These are phyloP conservation scores for Trissolcus brochymenae DNA, from an alignment of 2,888 invertebrate genomes.

Conservation along the genomic window DNA sequence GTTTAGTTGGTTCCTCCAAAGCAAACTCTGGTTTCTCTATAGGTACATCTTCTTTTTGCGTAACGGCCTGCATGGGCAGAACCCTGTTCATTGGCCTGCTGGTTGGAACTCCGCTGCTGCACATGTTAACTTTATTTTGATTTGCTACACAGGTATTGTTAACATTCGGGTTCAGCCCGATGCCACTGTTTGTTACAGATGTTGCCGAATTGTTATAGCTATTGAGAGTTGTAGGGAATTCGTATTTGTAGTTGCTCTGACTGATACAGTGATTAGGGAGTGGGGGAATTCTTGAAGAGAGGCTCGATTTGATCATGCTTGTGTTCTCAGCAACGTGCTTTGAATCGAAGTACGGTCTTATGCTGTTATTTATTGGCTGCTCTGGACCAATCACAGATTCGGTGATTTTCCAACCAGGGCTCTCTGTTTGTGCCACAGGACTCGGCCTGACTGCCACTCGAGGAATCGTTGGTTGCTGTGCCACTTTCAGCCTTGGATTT, in stretches of 20 bases:
- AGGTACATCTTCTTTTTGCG: constrained; percentile 77
- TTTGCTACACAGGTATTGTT: constrained; percentile 74
- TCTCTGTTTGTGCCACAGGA: constrained; percentile 66
- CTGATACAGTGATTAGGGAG: constrained; percentile 68
- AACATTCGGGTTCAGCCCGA: constrained; percentile 61
- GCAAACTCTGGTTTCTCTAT: constrained; percentile 64
- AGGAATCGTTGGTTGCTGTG: constrained; percentile 66
- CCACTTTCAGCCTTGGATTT: constrained; percentile 36
- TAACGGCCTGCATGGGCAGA: constrained; percentile 85
- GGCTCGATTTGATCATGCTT: constrained; percentile 73
- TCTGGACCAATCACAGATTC: constrained; percentile 67
- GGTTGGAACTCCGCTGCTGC: constrained; percentile 68
- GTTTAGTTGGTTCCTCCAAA: constrained; percentile 70
- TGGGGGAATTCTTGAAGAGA: constrained; percentile 69
- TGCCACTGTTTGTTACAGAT: constrained; percentile 57
- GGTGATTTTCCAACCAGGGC: constrained; percentile 66
- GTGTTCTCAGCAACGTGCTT: constrained; percentile 73
- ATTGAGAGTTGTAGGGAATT: constrained; percentile 66
- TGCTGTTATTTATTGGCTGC: constrained; percentile 66
- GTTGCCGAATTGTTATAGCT: constrained; percentile 62
- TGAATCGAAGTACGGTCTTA: constrained; percentile 71
- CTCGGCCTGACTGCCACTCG: constrained; percentile 72
- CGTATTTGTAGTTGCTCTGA: constrained; percentile 66
- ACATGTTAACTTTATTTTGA: constrained; percentile 74
- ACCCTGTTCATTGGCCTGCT: constrained; percentile 87